These are phyloP conservation scores for Acleris sparsana DNA, from an alignment of 2,888 invertebrate species.

Conservation along the genomic window DNA sequence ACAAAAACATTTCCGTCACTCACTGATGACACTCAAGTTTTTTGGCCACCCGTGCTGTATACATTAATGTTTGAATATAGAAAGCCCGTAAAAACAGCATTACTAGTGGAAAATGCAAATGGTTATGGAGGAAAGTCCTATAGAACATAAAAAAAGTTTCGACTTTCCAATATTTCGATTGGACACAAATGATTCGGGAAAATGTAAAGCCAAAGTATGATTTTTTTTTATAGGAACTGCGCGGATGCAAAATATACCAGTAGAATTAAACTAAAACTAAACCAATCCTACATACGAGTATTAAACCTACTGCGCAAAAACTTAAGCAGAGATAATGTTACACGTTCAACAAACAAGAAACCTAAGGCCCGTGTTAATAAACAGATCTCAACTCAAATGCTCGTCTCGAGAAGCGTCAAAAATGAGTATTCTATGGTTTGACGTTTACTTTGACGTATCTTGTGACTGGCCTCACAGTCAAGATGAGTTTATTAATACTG, in stretches of 20 bases:
- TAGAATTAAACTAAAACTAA: too few relatives aligned
- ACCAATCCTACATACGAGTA: background rate
- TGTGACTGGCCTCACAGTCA: too few relatives aligned
- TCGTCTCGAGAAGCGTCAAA: too few relatives aligned
- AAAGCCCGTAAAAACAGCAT: background rate
- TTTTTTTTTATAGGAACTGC: too few relatives aligned
- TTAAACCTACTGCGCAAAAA: conserved; percentile 6
- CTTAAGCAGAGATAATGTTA: conserved; percentile 12
- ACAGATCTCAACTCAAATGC: too few relatives aligned
- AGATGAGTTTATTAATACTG: too few relatives aligned
- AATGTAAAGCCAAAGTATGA: conserved; percentile 3
- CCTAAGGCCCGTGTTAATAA: too few relatives aligned
- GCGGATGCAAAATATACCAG: too few relatives aligned
- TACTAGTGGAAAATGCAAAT: background rate
- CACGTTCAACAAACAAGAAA: conserved; percentile 18
- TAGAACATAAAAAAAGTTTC: background rate
- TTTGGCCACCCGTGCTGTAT: conserved; percentile 4
- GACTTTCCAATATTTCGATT: background rate
- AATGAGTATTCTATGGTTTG: too few relatives aligned
- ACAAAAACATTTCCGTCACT: conserved; percentile 33
- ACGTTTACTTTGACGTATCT: too few relatives aligned
- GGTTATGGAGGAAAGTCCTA: background rate
- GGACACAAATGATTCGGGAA: background rate
- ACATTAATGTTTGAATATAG: too few relatives aligned
- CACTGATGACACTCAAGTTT: conserved; percentile 30